Base-by-base conservation (phyloP, 2,888 invertebrate genomes). In the Limnephilus marmoratus region DNA sequence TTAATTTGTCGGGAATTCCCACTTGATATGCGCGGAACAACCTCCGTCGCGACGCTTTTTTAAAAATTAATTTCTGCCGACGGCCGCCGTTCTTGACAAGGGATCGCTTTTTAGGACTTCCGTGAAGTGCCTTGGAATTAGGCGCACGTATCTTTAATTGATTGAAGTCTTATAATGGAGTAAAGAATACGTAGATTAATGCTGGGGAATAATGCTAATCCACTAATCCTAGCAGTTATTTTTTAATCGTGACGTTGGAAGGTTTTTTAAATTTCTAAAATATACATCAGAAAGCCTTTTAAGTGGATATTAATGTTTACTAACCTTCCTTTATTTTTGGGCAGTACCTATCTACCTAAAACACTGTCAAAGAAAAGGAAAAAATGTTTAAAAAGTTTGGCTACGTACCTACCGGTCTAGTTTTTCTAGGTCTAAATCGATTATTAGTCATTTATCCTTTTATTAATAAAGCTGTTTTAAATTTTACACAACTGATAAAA, bases 1-100 rank as follows among this genome's bases (percentile, higher is more conserved):
- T 93, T 93, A 93, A 93, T 93, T 93, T 93, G 93, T 92, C 81
- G 91, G 87, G 92, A 91, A 93, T 91, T 86, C 91, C 91, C 91
- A 90, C 92, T 93, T 93, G 92, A 81, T 91, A 93, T 93, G 92
- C 93, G 82, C 41, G 89, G 90, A 85, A 90, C 91, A 91, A 90
- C 93, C 90, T 86, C 45, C 87, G 92, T 90, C 90, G 92, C 89
- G 93, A 92, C 93, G 93, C 93, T 93, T 93, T 93, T 93, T 93
- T 85, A 81, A 86, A 85, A 91, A 91, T 91, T 90, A 90, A 90
- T 90, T 90, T 90, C 83, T 90, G 24, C 90, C 53, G 83, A 82
- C 90, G 83, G 82, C 85, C 81, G 86, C 86, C 86, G 86, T 24
- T 45, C 86, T 45, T 86, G 86, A 45, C 86, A 45, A 45, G 86